Percentiles rank a stretch among this genome's conserved stretches.
Conservation (phyloP, 1,140 invertebrate species). For the Saccostrea cuccullata region DNA sequence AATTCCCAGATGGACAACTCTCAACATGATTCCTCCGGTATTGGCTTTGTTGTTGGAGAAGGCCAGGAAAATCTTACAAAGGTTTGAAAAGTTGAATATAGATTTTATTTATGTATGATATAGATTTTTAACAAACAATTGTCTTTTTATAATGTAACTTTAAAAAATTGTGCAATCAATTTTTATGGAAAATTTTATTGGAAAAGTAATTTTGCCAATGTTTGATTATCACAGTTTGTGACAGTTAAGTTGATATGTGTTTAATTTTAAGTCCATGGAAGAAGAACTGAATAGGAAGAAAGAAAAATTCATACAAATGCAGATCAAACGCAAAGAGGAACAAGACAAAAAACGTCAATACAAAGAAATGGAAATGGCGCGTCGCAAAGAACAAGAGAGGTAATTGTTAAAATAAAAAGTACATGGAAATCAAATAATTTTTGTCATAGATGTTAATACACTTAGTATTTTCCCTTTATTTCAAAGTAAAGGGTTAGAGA, state of each 20-base stretch:
- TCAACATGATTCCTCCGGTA: constrained; percentile 68
- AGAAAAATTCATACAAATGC: constrained; percentile 91
- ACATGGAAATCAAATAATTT: too few relatives aligned
- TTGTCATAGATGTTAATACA: too few relatives aligned
- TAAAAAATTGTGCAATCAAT: too few relatives aligned
- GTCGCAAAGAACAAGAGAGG: constrained; percentile 84
- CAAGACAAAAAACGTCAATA: constrained; percentile 86
- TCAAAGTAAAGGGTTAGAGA: too few relatives aligned
- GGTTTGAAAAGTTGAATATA: too few relatives aligned
- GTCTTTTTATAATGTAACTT: too few relatives aligned
- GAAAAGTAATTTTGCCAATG: too few relatives aligned
- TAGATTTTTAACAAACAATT: too few relatives aligned
- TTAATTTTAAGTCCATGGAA: constrained; percentile 83
- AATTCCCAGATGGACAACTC: constrained; percentile 31
- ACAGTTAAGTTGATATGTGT: not conserved
- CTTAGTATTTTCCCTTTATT: too few relatives aligned
- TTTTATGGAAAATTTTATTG: too few relatives aligned
- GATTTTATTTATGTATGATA: too few relatives aligned
- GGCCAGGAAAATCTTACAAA: constrained; percentile 78
- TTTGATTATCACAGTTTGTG: not conserved
- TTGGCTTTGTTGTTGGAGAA: constrained; percentile 86
- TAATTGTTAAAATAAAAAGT: constrained; percentile 32
- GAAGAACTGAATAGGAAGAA: constrained; percentile 95
- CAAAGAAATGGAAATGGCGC: constrained; percentile 87
- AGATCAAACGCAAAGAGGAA: constrained; percentile 90